These are phyloP conservation scores for Calameuta pallipes DNA, from an alignment of 2,888 invertebrate genomes.

Conservation along the genomic window DNA sequence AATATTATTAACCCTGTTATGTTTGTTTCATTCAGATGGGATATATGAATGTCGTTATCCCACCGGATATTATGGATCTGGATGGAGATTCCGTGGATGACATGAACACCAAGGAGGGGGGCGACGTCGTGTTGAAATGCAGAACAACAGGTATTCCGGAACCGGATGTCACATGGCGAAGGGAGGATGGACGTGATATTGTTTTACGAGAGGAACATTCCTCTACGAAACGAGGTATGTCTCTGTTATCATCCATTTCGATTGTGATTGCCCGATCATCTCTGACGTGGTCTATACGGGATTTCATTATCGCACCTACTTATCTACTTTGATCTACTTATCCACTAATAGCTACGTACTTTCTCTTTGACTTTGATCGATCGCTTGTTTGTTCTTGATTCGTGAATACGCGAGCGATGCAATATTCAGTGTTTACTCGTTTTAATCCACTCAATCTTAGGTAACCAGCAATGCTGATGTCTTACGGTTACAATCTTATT, in stretches of 20 bases:
- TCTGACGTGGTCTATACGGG: neutral
- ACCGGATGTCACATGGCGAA: conserved; percentile 80
- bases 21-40: conserved; percentile 74
- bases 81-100: conserved; percentile 74
- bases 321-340: neutral
- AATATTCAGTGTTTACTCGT: neutral
- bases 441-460: neutral
- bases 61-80: conserved; percentile 83
- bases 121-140: conserved; percentile 78
- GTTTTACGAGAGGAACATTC: conserved; percentile 74
- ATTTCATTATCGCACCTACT: neutral
- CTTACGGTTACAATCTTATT: neutral
- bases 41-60: conserved; percentile 83
- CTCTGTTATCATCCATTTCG: neutral
- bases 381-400: neutral
- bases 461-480: neutral
- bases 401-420: neutral
- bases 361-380: neutral
- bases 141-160: conserved; percentile 82
- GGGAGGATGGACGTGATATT: conserved; percentile 80
- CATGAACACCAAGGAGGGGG: conserved; percentile 82
- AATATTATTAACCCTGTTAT: conserved; percentile 11
- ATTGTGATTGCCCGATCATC: neutral
- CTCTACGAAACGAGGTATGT: neutral
- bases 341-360: neutral